Conservation (phyloP, 1,140 invertebrate species). For the Hirudo medicinalis region DNA sequence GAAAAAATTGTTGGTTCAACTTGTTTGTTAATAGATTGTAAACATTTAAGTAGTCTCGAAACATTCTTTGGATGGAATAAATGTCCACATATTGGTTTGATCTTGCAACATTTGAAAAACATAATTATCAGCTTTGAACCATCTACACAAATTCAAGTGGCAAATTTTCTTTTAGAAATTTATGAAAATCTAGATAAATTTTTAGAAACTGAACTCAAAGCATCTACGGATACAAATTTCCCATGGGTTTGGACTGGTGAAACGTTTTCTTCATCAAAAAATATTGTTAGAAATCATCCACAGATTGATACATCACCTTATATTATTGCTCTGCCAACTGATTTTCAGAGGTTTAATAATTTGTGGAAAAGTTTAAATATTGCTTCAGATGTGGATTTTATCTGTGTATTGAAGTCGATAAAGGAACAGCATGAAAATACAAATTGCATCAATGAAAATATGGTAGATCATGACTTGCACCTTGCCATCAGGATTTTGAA, state of each 20-base stretch:
- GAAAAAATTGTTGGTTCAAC: constrained; percentile 11
- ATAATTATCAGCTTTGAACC: neutral
- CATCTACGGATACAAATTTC: neutral
- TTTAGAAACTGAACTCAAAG: too few species aligned
- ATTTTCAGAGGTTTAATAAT: neutral
- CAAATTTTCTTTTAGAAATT: neutral
- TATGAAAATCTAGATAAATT: neutral
- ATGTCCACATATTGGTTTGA: neutral
- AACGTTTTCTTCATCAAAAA: neutral
- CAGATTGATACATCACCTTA: constrained; percentile 7
- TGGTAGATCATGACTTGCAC: neutral
- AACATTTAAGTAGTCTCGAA: neutral
- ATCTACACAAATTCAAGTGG: neutral
- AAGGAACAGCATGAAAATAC: neutral
- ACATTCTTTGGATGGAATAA: constrained; percentile 5
- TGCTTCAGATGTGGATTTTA: neutral
- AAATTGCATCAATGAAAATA: neutral
- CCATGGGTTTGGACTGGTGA: constrained; percentile 12
- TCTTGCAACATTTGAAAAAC: constrained; percentile 5
- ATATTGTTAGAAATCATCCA: neutral
- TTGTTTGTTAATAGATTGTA: neutral
- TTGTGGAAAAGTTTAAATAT: constrained; percentile 11
- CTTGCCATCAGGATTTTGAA: constrained; percentile 13
- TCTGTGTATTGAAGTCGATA: constrained; percentile 9
- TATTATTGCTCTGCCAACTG: neutral